A percentile compares a stretch with the other conserved stretches of the same genome.
Evolutionary conservation across 2,113 vertebrate species (phyloP).

Genomic region (Solenodon paradoxus): DNA sequence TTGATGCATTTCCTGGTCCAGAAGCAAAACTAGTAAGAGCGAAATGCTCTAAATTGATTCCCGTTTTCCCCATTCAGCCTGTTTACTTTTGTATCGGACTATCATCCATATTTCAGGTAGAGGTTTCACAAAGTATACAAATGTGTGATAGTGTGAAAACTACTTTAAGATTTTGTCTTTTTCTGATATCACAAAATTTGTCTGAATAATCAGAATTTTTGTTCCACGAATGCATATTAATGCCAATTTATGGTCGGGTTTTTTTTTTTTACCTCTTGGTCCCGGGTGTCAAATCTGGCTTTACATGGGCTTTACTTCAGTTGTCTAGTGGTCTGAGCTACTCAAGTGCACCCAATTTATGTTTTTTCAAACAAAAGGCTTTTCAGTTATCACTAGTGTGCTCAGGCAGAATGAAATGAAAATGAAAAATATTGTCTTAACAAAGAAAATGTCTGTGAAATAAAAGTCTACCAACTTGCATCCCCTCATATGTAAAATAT

Average conservation of each 20-base stretch:
- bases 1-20: background rate
- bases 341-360: no score
- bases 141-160: background rate
- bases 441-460: background rate
- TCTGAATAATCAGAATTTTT: background rate
- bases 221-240: background rate
- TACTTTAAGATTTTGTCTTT: conserved; percentile 8
- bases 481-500: background rate
- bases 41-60: background rate
- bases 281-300: no score
- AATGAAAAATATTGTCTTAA: conserved; percentile 24
- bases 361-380: background rate
- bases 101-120: background rate
- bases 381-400: background rate
- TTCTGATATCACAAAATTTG: background rate
- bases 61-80: background rate
- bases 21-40: conserved; percentile 33
- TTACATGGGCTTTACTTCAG: no score
- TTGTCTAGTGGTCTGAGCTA: no score
- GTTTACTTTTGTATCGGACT: background rate
- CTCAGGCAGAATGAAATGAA: background rate
- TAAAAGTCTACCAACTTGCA: background rate
- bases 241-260: background rate
- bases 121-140: background rate
- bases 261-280: no score